These are phyloP conservation scores for Drosophila funebris DNA, from an alignment of 1,140 invertebrate genomes.

Conservation along the genomic window DNA sequence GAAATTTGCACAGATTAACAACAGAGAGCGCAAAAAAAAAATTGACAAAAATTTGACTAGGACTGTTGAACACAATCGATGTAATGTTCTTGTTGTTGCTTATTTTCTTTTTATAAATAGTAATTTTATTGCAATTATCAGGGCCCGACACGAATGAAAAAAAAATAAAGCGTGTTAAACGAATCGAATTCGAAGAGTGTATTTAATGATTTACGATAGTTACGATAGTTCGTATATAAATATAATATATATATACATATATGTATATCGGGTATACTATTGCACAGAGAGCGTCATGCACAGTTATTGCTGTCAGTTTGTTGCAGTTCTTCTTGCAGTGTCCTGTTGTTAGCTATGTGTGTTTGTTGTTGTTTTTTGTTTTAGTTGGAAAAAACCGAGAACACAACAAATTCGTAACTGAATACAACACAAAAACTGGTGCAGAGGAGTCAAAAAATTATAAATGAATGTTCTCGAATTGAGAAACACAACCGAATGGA, in stretches of 20 bases:
- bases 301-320: slow-evolving; percentile 22
- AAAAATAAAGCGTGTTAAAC: slow-evolving; percentile 17
- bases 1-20: slow-evolving; percentile 31
- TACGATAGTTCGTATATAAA: slow-evolving; percentile 26
- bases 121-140: slow-evolving; percentile 41
- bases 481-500: slow-evolving; percentile 82
- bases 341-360: slow-evolving; percentile 16
- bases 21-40: slow-evolving; percentile 21
- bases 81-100: slow-evolving; percentile 13
- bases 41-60: slow-evolving; percentile 46
- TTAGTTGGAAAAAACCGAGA: slow-evolving; percentile 74
- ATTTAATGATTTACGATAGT: slow-evolving; percentile 23
- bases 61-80: slow-evolving; percentile 38
- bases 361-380: slow-evolving; percentile 42
- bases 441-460: slow-evolving; percentile 83
- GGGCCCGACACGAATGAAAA: slow-evolving; percentile 27
- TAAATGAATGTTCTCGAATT: slow-evolving; percentile 83
- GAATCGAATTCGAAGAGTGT: slow-evolving; percentile 17
- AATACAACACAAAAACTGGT: slow-evolving; percentile 82
- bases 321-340: slow-evolving; percentile 22
- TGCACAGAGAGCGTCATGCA: slow-evolving; percentile 50
- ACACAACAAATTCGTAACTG: slow-evolving; percentile 81
- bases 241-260: slow-evolving; percentile 15
- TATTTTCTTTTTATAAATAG: slow-evolving; percentile 3
- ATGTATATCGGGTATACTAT: slow-evolving; percentile 28